These are phyloP conservation scores for Streptopelia turtur DNA, from an alignment of 2,797 vertebrate species.

Conservation along the genomic window DNA sequence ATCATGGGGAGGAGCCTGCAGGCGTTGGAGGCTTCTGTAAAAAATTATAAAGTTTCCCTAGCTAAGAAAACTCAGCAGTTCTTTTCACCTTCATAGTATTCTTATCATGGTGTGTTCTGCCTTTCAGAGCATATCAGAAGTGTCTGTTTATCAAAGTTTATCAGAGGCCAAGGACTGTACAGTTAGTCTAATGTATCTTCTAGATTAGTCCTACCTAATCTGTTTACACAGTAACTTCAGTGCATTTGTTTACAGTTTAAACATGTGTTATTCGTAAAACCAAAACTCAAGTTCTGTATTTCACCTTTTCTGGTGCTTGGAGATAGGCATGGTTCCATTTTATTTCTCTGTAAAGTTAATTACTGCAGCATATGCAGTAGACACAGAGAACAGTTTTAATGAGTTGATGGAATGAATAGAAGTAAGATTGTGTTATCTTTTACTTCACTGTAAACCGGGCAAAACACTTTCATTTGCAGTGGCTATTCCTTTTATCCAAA, in stretches of 20 bases:
- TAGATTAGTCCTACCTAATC: neutral
- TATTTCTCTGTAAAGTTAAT: neutral
- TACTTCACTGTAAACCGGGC: conserved; percentile 1
- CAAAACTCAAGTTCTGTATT: neutral
- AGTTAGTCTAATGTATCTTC: neutral
- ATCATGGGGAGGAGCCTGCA: neutral
- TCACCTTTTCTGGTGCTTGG: neutral
- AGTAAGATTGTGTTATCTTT: conserved; percentile 3
- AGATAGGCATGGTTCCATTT: neutral
- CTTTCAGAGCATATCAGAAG: neutral
- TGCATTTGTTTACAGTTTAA: neutral
- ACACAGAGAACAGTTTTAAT: neutral
- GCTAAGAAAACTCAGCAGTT: neutral
- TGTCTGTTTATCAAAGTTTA: neutral
- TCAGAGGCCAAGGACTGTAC: neutral
- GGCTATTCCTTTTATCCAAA: conserved; percentile 20
- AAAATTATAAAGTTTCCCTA: neutral
- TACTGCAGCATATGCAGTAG: neutral
- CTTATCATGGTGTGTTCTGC: neutral
- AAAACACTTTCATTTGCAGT: neutral
- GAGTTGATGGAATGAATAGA: neutral
- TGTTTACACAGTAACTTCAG: neutral
- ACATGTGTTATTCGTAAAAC: neutral
- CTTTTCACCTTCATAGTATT: neutral
- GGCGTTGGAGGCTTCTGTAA: neutral